phyloP scores from a whole-genome alignment of 2,888 invertebrate species.

The Schrankia costaestrigalis region DNA sequence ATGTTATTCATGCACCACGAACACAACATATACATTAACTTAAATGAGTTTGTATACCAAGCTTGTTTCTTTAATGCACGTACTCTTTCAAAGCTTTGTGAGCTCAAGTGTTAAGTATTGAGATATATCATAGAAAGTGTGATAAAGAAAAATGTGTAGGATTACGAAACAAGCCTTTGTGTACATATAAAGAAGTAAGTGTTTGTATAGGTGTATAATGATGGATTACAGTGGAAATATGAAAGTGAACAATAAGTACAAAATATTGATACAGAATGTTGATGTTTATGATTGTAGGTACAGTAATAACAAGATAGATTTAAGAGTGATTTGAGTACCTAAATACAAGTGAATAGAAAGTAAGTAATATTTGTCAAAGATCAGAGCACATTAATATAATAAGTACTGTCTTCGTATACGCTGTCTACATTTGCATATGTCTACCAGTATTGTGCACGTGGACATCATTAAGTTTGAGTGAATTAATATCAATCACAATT shows the following conservation, averaged over 20 bases:
- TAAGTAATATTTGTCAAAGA: conserved; percentile 8
- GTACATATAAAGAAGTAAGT: conserved; percentile 10
- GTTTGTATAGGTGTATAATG: conserved; percentile 10
- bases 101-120: conserved; percentile 12
- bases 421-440: conserved; percentile 23
- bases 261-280: too few species aligned
- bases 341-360: conserved; percentile 11
- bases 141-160: conserved; percentile 12
- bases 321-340: conserved; percentile 36
- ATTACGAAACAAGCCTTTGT: conserved; percentile 37
- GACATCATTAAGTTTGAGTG: too few species aligned
- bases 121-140: conserved; percentile 9
- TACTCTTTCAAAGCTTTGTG: conserved; percentile 12
- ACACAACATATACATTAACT: conserved; percentile 38
- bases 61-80: conserved; percentile 39
- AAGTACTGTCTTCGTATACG: too few species aligned
- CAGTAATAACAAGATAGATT: conserved; percentile 5
- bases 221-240: conserved; percentile 23
- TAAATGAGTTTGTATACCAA: conserved; percentile 23
- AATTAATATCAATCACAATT: conserved; percentile 34
- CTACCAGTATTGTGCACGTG: conserved; percentile 23
- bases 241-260: conserved; percentile 22
- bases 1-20: conserved; percentile 80
- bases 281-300: conserved; percentile 15
- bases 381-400: conserved; percentile 14